Evolutionary conservation across 92 coral and sea anemone species (phyloP).

Genomic region (Galaxea fascicularis): DNA sequence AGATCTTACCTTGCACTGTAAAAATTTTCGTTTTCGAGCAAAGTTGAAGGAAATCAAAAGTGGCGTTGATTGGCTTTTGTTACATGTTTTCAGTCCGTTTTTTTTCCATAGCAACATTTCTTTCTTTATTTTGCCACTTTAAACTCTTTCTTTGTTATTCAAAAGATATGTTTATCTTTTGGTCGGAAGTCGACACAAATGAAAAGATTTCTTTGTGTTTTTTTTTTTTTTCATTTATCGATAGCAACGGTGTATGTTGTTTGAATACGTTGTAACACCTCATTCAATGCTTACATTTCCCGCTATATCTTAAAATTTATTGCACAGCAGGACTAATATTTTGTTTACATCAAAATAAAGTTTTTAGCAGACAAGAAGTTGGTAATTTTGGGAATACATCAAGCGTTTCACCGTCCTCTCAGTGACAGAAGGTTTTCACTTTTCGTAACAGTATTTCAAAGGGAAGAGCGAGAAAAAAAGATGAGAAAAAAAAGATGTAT

Average conservation of each 20-base stretch:
- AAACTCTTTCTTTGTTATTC: constrained; percentile 15
- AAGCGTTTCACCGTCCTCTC: constrained; percentile 12
- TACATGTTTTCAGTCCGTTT: background rate
- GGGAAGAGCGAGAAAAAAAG: background rate
- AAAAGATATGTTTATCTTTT: constrained; percentile 18
- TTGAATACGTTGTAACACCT: background rate
- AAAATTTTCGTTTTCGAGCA: background rate
- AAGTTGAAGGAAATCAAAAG: background rate
- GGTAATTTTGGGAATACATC: background rate
- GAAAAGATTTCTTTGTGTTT: background rate
- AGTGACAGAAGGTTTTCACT: background rate
- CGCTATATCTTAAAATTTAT: background rate
- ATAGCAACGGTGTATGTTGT: constrained; percentile 6
- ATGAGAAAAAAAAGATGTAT: background rate
- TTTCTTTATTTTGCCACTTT: background rate
- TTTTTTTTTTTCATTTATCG: background rate
- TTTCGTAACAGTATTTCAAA: background rate
- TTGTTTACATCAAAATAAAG: constrained; percentile 28
- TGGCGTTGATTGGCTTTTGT: background rate
- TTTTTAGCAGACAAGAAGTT: background rate
- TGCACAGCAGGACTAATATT: background rate
- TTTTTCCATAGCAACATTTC: constrained; percentile 13
- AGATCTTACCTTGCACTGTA: background rate
- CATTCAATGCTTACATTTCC: background rate
- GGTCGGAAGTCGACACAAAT: constrained; percentile 11